A percentile compares a stretch with the other conserved stretches of the same genome.
These are phyloP conservation scores for Synergus gifuensis DNA, from an alignment of 2,888 invertebrate genomes.

Conservation along the genomic window DNA sequence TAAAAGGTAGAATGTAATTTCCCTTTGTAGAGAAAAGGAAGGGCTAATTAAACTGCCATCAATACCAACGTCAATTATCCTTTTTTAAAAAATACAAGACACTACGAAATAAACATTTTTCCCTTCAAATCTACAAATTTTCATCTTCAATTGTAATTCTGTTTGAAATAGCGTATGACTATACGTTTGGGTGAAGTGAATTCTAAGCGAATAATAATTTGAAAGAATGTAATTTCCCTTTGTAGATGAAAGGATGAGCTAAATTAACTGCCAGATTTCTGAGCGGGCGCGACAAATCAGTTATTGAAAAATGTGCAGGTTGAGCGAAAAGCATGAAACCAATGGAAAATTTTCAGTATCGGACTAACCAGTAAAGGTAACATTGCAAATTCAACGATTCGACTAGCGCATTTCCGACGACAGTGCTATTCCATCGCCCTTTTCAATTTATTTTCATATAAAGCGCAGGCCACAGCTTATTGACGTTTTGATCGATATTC, in stretches of 20 bases:
- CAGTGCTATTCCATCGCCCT: slow-evolving; percentile 23
- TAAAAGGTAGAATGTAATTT: neutral
- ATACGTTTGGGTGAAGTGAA: neutral
- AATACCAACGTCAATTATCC: neutral
- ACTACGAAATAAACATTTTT: neutral
- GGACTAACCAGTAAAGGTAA: slow-evolving; percentile 7
- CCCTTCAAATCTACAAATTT: neutral
- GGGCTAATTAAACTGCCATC: neutral
- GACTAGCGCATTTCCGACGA: slow-evolving; percentile 13
- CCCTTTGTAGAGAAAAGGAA: neutral
- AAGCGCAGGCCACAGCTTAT: neutral
- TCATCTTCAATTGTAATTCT: neutral
- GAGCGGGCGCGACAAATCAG: neutral
- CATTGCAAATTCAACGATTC: slow-evolving; percentile 24
- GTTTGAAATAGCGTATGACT: slow-evolving; percentile 1
- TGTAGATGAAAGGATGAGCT: slow-evolving; percentile 22
- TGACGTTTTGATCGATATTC: slow-evolving; percentile 11
- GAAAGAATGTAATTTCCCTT: slow-evolving; percentile 34
- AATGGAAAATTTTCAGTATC: too few relatives aligned
- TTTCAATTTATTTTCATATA: slow-evolving; percentile 22
- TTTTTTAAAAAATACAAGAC: neutral
- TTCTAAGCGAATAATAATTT: slow-evolving; percentile 1
- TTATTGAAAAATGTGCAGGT: slow-evolving; percentile 6
- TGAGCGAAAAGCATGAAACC: neutral
- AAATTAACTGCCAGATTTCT: neutral